A percentile compares a stretch with the other conserved stretches of the same genome.
Evolutionary conservation across 2,797 vertebrate genomes (phyloP).

Genomic region (Pempheris klunzingeri): DNA sequence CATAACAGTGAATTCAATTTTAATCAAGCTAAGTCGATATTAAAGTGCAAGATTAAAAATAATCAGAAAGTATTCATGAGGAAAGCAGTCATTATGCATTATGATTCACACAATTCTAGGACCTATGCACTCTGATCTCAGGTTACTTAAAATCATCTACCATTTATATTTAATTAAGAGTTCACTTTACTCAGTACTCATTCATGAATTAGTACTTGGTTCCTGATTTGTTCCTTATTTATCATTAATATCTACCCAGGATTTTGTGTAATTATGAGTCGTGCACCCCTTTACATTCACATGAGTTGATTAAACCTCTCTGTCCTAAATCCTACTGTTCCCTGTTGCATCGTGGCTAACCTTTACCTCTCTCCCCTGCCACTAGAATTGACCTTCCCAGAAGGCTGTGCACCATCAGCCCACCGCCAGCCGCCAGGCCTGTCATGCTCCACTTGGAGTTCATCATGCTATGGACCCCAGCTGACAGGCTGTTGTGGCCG

Average conservation of each 20-base stretch:
- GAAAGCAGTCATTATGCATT: background rate
- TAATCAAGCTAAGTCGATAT: background rate
- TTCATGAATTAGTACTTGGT: background rate
- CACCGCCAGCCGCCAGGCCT: conserved; percentile 65
- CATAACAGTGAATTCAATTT: background rate
- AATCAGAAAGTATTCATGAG: background rate
- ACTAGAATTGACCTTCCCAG: conserved; percentile 78
- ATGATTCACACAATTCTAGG: background rate
- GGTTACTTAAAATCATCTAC: background rate
- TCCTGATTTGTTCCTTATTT: background rate
- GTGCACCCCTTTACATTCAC: conserved; percentile 2
- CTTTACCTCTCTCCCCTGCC: conserved; percentile 72
- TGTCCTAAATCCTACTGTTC: conserved; percentile 33
- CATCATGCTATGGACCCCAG: conserved; percentile 67
- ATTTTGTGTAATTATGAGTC: background rate
- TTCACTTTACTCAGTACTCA: background rate
- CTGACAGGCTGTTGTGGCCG: conserved; percentile 68
- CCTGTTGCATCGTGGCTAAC: conserved; percentile 69
- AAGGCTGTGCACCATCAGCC: conserved; percentile 72
- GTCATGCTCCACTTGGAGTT: conserved; percentile 73
- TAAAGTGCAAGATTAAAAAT: background rate
- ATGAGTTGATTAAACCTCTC: conserved; percentile 39
- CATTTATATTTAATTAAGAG: background rate
- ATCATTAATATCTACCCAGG: background rate
- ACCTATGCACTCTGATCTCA: background rate